These are phyloP conservation scores for Pangasius macronema DNA, from an alignment of 2,797 vertebrate species.

Conservation along the genomic window DNA sequence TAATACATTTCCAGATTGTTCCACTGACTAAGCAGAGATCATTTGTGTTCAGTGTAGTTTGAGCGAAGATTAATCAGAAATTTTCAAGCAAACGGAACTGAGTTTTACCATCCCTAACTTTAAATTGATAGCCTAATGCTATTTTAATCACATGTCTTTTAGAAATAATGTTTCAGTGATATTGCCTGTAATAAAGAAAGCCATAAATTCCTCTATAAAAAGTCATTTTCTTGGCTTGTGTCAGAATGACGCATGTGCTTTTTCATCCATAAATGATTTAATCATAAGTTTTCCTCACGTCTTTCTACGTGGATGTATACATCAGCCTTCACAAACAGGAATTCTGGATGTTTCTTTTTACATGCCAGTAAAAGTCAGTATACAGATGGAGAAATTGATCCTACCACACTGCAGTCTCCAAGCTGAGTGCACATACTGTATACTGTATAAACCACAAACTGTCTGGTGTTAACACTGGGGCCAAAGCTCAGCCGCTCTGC, in stretches of 20 bases:
- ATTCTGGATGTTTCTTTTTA: conserved; percentile 1
- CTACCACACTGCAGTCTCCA: neutral
- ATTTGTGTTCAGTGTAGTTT: conserved; percentile 24
- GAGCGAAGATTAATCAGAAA: conserved; percentile 33
- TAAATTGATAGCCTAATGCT: conserved; percentile 29
- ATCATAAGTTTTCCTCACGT: neutral
- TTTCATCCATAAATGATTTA: conserved; percentile 11
- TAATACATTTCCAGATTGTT: neutral
- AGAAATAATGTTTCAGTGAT: conserved; percentile 22
- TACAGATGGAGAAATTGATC: conserved; percentile 9
- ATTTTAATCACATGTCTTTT: conserved; percentile 37
- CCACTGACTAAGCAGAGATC: conserved; percentile 16
- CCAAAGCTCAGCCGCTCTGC: conserved; percentile 35
- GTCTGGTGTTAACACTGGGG: conserved; percentile 31
- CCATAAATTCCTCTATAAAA: conserved; percentile 34
- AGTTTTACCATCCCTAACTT: conserved; percentile 8
- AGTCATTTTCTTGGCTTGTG: conserved; percentile 30
- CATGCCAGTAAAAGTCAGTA: conserved; percentile 13
- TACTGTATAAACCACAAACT: conserved; percentile 40
- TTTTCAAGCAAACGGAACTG: conserved; percentile 12
- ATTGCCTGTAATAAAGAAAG: conserved; percentile 29
- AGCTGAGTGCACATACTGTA: conserved; percentile 33
- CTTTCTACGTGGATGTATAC: neutral
- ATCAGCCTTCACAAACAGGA: neutral
- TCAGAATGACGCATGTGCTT: conserved; percentile 35